These are phyloP conservation scores for Galleria mellonella DNA, from an alignment of 1,140 invertebrate species.

Conservation along the genomic window DNA sequence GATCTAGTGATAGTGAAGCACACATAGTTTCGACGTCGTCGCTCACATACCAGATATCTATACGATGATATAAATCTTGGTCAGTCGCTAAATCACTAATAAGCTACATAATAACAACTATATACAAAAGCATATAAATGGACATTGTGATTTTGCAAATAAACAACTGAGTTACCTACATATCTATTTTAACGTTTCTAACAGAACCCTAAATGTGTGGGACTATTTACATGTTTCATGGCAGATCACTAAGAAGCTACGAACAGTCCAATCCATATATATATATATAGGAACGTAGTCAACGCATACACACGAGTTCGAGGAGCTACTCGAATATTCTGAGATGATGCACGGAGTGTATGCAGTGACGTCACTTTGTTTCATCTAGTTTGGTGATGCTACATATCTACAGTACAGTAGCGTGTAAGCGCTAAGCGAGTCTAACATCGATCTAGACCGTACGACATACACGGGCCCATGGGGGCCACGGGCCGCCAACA, in stretches of 20 bases:
- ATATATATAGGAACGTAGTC: neutral
- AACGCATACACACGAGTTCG: constrained; percentile 2
- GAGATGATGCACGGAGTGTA: neutral
- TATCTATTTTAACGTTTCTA: constrained; percentile 1
- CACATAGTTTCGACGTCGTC: constrained; percentile 54
- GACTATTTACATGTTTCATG: constrained; percentile 9
- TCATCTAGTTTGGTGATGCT: neutral
- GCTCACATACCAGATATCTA: constrained; percentile 70
- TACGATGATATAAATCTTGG: constrained; percentile 5
- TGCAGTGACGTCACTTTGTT: neutral
- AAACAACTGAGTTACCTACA: neutral
- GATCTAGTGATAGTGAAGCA: constrained; percentile 43
- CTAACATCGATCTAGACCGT: constrained; percentile 53
- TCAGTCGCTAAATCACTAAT: constrained; percentile 2
- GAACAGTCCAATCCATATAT: neutral
- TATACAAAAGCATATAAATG: constrained; percentile 19
- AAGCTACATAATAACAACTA: constrained; percentile 10
- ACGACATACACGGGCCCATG: constrained; percentile 49
- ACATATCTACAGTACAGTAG: constrained; percentile 1
- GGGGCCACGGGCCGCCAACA: constrained; percentile 32
- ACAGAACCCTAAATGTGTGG: constrained; percentile 1
- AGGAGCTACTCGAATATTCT: neutral
- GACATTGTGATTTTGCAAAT: constrained; percentile 3
- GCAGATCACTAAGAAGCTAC: neutral
- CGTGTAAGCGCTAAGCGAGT: constrained; percentile 35